Evolutionary conservation across 2,888 invertebrate genomes (phyloP), one percentile per base, ranked within the genome.

Genomic region (Chymomyza procnemis): DNA sequence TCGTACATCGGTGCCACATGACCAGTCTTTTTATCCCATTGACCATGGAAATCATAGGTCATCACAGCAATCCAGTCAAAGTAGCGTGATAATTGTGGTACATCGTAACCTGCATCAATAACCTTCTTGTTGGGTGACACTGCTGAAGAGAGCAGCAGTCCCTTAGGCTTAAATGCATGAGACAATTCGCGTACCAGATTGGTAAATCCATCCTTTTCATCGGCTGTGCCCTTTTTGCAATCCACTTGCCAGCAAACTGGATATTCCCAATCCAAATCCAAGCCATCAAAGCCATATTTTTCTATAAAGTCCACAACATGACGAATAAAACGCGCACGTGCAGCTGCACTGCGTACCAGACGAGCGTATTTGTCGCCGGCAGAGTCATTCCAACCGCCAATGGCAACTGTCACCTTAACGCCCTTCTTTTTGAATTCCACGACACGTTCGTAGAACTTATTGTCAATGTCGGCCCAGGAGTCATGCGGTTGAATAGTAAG

Each of bases 341-440:
- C 94, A 0, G 93, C 91, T 0, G 94, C 93, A 85, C 93, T 95
- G 89, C 95, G 95, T 0, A 96, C 97, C 41, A 97, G 91, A 54
- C 94, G 93, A 1, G 96, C 95, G 90, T 97, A 97, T 88, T 97
- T 97, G 89, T 96, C 95, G 3, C 96, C 97, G 0, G 95, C 95
- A 0, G 97, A 97, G 91, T 98, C 97, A 87, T 97, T 97, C 98
- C 98, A 98, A 0, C 98, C 98, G 5, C 98, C 98, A 67, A 98
- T 94, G 0, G 97, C 97, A 2, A 98, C 92, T 0, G 96, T 92
- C 0, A 97, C 96, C 90, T 96, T 97, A 14, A 96, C 93, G 0
- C 95, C 95, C 76, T 94, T 94, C 1, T 92, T 91, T 79, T 94
- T 96, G 30, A 95, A 92, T 0, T 94, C 94, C 0, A 95, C 94